Base-by-base conservation (phyloP, 2,888 invertebrate species). In the Diarsia dahlii region DNA sequence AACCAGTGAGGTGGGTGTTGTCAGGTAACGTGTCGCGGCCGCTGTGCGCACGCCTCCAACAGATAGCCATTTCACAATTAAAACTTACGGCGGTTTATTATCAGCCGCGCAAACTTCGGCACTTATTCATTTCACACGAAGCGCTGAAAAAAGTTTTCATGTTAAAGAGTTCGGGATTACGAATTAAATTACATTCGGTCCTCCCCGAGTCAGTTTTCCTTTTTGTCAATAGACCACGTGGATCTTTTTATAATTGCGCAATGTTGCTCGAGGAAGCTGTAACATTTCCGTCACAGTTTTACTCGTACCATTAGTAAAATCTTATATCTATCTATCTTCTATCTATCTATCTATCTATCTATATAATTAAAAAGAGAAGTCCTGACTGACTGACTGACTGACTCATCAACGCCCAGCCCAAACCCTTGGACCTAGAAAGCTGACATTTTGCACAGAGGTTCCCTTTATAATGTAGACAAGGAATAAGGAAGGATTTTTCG, bases 41-140 rank as follows among this genome's bases (percentile, higher is more conserved):
- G 1, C 23, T 13, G 23, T 56, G 23, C 13, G 68, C 80, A 79
- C 72, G 83, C 80, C 74, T 81, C 63, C 71, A 80, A 77, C 84
- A 84, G 81, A 78, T 81, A 86, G 81, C 87, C 84, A 87, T 87
- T 89, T 84, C 88, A 90, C 89, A 90, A 90, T 91, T 90, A 91
- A 90, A 91, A 91, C 86, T 89, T 82, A 77, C 66, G 85, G 86
- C 81, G 86, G 87, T 90, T 90, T 88, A 90, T 91, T 90, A 91
- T 90, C 90, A 86, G 84, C 68, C 80, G 45, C 80, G 68, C 74
- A 82, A 88, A 89, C 85, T 90, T 88, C 39, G 78, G 82, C 87
- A 88, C 88, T 89, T 89, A 89, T 82, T 90, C 89, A 89, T 89
- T 84, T 82, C 82, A 75, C 74, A 76, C 80, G 84, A 74, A 85